A percentile compares a stretch with the other conserved stretches of the same genome.
phyloP scores from a whole-genome alignment of 2,888 invertebrate genomes.

The Dicranocentrus wangi region DNA sequence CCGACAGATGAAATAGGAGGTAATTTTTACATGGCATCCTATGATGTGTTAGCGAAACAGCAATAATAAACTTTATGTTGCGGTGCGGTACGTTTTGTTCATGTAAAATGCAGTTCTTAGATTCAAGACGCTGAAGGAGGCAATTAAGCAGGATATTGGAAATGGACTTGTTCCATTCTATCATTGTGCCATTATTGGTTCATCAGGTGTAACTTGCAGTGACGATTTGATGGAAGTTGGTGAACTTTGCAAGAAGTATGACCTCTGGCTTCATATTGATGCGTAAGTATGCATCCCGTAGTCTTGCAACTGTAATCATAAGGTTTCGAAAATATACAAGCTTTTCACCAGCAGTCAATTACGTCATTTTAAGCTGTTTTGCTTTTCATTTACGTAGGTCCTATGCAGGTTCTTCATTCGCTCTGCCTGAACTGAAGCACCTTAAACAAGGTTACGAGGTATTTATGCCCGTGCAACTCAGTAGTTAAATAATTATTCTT shows the following conservation, averaged over 20 bases:
- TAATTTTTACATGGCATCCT: neutral
- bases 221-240: slow-evolving; percentile 69
- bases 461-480: too few relatives aligned
- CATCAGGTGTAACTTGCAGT: slow-evolving; percentile 65
- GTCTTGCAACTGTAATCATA: neutral
- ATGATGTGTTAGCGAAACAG: neutral
- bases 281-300: too few relatives aligned
- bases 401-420: slow-evolving; percentile 67
- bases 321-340: neutral
- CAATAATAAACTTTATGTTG: neutral
- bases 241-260: slow-evolving; percentile 62
- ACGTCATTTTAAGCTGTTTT: neutral
- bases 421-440: slow-evolving; percentile 65
- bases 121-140: slow-evolving; percentile 44
- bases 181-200: slow-evolving; percentile 66
- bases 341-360: neutral
- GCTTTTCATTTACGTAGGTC: slow-evolving; percentile 37
- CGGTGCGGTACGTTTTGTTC: neutral
- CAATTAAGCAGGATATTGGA: slow-evolving; percentile 59
- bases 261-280: slow-evolving; percentile 69
- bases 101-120: slow-evolving; percentile 14
- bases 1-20: slow-evolving; percentile 57
- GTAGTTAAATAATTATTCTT: too few relatives aligned
- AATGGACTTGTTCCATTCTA: slow-evolving; percentile 66
- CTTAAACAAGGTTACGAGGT: slow-evolving; percentile 59